Evolutionary conservation across 2,797 vertebrate genomes (phyloP).

Genomic region (Anomalospiza imberbis): DNA sequence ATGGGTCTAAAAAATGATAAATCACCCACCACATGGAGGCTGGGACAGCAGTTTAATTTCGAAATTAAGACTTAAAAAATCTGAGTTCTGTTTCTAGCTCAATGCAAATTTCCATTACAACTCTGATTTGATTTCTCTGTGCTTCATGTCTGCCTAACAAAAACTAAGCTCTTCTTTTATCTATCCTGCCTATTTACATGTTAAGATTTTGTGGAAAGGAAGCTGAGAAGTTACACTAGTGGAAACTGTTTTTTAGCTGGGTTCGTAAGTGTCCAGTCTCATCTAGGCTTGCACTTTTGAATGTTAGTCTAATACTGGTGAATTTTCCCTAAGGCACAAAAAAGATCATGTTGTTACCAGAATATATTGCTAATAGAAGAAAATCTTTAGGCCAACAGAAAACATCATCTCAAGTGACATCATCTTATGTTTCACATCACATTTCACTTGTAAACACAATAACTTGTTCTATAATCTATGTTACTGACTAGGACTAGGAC

Average conservation of each 20-base stretch:
- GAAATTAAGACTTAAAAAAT: background rate
- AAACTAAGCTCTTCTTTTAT: background rate
- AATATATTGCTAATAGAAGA: background rate
- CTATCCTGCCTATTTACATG: background rate
- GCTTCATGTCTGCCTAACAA: background rate
- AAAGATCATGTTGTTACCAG: background rate
- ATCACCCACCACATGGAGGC: background rate
- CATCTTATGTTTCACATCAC: background rate
- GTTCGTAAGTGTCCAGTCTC: background rate
- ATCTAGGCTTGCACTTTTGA: background rate
- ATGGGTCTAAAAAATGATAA: background rate
- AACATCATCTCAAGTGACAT: background rate
- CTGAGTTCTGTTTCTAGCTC: background rate
- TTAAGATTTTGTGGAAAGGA: background rate
- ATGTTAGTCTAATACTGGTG: background rate
- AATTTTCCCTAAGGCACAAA: background rate
- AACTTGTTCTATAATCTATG: background rate
- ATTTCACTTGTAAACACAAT: background rate
- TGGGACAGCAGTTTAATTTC: background rate
- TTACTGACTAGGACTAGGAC: background rate
- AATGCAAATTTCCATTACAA: background rate
- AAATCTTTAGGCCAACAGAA: background rate
- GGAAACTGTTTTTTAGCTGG: background rate
- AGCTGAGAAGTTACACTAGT: background rate
- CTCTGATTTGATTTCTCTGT: background rate